Evolutionary conservation across 2,888 invertebrate species (phyloP), one percentile per base, ranked within the genome.

Genomic region (Eupeodes latifasciatus): DNA sequence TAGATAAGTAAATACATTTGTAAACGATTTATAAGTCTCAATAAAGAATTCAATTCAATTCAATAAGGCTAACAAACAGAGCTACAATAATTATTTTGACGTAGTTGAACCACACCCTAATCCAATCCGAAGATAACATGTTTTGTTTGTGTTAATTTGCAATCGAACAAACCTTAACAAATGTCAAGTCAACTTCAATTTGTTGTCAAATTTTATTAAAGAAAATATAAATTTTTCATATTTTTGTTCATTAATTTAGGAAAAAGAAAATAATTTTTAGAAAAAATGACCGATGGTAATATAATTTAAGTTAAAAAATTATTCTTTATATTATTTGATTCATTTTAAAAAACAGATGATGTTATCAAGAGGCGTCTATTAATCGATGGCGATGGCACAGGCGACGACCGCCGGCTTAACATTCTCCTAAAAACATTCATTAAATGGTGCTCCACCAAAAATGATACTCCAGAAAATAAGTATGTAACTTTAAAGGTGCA

Each of bases 361-460:
- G 97, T 99, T 59, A 98, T 99, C 86, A 96, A 97, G 90, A 95
- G 98, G 90, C 95, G 98, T 89, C 94, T 99, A 55, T 94, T 99
- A 47, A 98, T 99, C 91, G 99, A 99, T 93, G 99, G 99, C 16
- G 99, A 99, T 94, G 99, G 99, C 9, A 98, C 98, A 11, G 99
- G 98, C 27, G 99, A 99, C 92, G 99, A 99, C 92, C 95, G 98
- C 81, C 94, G 98, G 81, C 94, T 99, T 27, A 98, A 97, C 92
- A 96, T 97, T 79, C 94, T 99, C 19, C 93, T 98, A 11, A 98
- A 98, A 94, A 96, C 96, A 34, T 95, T 97, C 83, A 95, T 96
- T 62, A 97, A 97, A 94, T 97, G 97, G 97, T 96, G 96, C 78
- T 96, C 96, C 91, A 95, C 95, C 71, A 92, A 92, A 64, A 96